Conservation (phyloP, 2,888 invertebrate genomes). For the Oligia latruncula region DNA sequence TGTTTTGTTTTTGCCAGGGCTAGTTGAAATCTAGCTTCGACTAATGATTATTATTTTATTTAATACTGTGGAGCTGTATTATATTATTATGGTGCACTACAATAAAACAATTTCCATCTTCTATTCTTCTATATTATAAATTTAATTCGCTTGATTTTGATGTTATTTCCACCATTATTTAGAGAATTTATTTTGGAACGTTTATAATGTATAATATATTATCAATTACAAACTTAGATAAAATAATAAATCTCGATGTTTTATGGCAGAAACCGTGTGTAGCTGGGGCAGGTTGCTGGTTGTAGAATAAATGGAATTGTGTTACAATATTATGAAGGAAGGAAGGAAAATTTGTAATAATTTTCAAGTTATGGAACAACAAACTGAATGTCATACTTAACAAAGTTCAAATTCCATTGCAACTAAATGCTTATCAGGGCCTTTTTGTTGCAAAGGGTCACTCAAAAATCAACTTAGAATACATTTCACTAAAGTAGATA, state of each 20-base stretch:
- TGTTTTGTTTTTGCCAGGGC: background rate
- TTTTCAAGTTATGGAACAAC: background rate
- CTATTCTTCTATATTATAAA: background rate
- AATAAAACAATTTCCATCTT: background rate
- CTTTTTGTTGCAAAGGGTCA: background rate
- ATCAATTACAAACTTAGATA: background rate
- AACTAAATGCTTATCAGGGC: background rate
- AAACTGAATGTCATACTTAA: background rate
- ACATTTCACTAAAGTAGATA: background rate
- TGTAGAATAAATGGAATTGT: background rate
- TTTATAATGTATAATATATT: background rate
- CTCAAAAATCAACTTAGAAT: background rate
- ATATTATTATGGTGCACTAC: background rate
- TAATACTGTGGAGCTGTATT: background rate
- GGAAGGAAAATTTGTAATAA: background rate
- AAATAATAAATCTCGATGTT: background rate
- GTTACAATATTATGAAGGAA: background rate
- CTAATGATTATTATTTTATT: background rate
- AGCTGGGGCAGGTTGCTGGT: background rate
- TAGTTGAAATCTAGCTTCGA: background rate
- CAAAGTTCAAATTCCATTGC: background rate
- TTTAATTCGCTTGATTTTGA: background rate
- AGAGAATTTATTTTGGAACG: background rate
- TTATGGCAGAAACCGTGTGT: background rate
- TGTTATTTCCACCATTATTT: background rate